Base-by-base conservation (phyloP, 2,113 vertebrate genomes). In the Oxyruncus cristatus region DNA sequence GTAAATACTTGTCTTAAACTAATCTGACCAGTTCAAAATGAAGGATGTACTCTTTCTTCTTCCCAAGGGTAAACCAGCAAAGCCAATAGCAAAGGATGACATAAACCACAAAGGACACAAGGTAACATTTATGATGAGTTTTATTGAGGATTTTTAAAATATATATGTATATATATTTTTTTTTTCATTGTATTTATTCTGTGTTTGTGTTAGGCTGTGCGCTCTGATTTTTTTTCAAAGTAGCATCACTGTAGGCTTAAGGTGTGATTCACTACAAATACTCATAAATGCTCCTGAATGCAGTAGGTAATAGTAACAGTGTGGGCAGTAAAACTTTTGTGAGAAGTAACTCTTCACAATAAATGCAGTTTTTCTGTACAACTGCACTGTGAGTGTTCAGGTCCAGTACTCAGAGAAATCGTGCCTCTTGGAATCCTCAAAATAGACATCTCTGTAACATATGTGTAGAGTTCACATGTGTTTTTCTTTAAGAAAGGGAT, bases 41-140 rank as follows among this genome's bases (percentile, higher is more conserved):
- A 66, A 66, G 6, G 27, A 32, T 73, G 5, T 44, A 28, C 9
- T 81, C 18, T 90, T 55, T 85, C 39, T 97, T 92, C 50, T 88
- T 94, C 88, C 84, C 84, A 63, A 98, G 98, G 93, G 76, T 44
- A 92, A 98, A 73, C 80, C 96, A 30, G 71, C 6, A 65, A 97
- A 98, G 71, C 92, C 97, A 92, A 33, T 66, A 46, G 58, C 30
- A 32, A 96, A 96, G 50, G 93, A 89, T n/a, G 83, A 47, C 0
- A 5, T 6, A 41, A 95, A 95, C 32, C 78, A 79, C 33, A 77
- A 95, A 63, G 96, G 93, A 59, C 44, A 75, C 62, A 96, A 98
- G 97, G 98, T 98, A 97, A 96, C 4, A 17, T 66, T 81, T 74
- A 8, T 46, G 8, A 46, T 81, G 39, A 11, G 7, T 11, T 39